These are phyloP conservation scores for Pararge aegeria DNA, from an alignment of 1,140 invertebrate species.

Conservation along the genomic window DNA sequence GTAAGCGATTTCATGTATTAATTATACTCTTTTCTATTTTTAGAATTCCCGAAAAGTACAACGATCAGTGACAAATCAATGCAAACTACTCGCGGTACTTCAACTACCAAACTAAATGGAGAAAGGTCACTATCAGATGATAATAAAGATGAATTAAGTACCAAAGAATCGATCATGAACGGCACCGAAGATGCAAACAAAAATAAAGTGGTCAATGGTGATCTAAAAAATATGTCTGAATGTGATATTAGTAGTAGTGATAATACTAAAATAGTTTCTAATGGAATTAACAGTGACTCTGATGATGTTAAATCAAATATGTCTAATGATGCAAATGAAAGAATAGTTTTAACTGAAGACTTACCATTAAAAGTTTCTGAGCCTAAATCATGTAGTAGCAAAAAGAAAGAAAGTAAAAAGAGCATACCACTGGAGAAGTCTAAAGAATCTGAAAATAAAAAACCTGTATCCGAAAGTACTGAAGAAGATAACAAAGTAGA, in stretches of 20 bases:
- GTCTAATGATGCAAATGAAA: slow-evolving; percentile 51
- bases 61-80: slow-evolving; percentile 52
- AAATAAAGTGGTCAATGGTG: slow-evolving; percentile 60
- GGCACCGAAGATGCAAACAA: slow-evolving; percentile 51
- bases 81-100: slow-evolving; percentile 45
- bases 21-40: slow-evolving; percentile 24
- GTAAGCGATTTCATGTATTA: not conserved
- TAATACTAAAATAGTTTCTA: slow-evolving; percentile 72
- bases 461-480: not conserved
- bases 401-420: slow-evolving; percentile 67
- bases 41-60: slow-evolving; percentile 61
- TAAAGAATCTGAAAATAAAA: slow-evolving; percentile 36
- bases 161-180: slow-evolving; percentile 72
- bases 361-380: slow-evolving; percentile 43
- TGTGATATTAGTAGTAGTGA: slow-evolving; percentile 78
- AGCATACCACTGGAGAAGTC: slow-evolving; percentile 44
- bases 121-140: slow-evolving; percentile 47
- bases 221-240: slow-evolving; percentile 63
- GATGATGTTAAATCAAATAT: slow-evolving; percentile 64
- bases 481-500: slow-evolving; percentile 44
- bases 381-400: slow-evolving; percentile 43
- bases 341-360: slow-evolving; percentile 30
- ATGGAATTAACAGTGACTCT: slow-evolving; percentile 69
- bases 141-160: slow-evolving; percentile 56
- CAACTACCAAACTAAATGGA: slow-evolving; percentile 53